A percentile compares a stretch with the other conserved stretches of the same genome.
Evolutionary conservation across 2,113 vertebrate species (phyloP).

Genomic region (Fulica atra): DNA sequence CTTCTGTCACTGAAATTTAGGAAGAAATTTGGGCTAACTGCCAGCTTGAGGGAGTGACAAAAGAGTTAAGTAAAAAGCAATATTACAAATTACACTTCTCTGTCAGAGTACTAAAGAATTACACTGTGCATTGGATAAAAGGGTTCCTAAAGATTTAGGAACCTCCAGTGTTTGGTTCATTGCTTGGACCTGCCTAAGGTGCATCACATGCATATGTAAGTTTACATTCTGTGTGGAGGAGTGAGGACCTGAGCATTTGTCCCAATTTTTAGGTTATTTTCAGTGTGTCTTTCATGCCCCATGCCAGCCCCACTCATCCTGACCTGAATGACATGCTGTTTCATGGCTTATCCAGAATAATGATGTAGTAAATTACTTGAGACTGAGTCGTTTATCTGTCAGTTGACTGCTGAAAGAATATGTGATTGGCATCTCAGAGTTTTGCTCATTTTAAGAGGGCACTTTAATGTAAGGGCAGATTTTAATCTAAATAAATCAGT

Average conservation of each 20-base stretch:
- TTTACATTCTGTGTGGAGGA: background rate
- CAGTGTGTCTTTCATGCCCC: background rate
- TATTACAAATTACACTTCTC: background rate
- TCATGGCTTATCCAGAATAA: background rate
- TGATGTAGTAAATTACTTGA: slow-evolving; percentile 1
- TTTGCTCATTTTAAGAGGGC: background rate
- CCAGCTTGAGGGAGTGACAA: background rate
- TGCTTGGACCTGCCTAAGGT: background rate
- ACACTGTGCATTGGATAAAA: background rate
- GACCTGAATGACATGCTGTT: background rate
- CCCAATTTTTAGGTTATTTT: background rate
- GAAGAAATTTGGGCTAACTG: background rate
- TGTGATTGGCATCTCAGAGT: background rate
- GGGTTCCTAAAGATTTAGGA: background rate
- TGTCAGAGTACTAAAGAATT: background rate
- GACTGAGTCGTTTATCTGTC: background rate
- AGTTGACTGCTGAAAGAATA: background rate
- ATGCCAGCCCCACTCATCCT: background rate
- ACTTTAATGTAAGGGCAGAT: background rate
- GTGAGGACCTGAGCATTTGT: background rate
- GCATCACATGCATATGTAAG: background rate
- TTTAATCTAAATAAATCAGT: slow-evolving; percentile 43
- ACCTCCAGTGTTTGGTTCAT: background rate
- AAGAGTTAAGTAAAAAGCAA: background rate
- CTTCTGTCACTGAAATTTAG: background rate